Evolutionary conservation across 2,113 vertebrate species (phyloP), one percentile per base, ranked within the genome.

Genomic region (Hylia prasina): DNA sequence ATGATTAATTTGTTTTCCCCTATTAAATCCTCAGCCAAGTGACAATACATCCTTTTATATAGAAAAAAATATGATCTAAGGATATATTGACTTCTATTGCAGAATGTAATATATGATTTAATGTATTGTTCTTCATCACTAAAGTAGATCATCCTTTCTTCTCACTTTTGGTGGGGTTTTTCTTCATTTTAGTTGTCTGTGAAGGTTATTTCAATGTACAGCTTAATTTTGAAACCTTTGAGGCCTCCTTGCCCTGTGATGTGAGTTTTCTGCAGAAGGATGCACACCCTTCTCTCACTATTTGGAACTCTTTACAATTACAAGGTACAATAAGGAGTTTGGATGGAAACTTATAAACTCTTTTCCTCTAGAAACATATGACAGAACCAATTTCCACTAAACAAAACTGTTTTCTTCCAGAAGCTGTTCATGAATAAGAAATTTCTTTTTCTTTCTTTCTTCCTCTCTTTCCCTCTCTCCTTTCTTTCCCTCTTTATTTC

Each of bases 21-120:
- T 42, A 60, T 30, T 79, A 85, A 68, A 66, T 53, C 40, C 14
- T 47, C n/a, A 70, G 28, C 11, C 23, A 61, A 82, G 48, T 64
- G 53, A 37, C 35, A 82, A 45, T 0, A 35, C 10, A 10, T 18
- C 64, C 10, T 44, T 80, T 31, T 17, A 35, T 9, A 64, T 1
- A 7, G 20, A 14, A 79, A 83, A 85, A 75, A 44, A 11, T 0
- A 70, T 15, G 5, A 73, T 20, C 37, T 40, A 42, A 79, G 27
- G 17, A 30, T 47, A 42, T 27, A 40, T 8, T 33, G 9, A 80
- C n/a, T 61, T 61, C 13, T 25, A 30, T 45, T 71, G 92, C 17
- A 48, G 31, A 40, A 60, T 0, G 0, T 31, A 75, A 73, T 22
- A 10, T 3, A 57, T 13, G 2, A 37, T 11, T 64, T 31, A 3